These are phyloP conservation scores for Cheilosia vulpina DNA, from an alignment of 2,888 invertebrate species.

Conservation along the genomic window DNA sequence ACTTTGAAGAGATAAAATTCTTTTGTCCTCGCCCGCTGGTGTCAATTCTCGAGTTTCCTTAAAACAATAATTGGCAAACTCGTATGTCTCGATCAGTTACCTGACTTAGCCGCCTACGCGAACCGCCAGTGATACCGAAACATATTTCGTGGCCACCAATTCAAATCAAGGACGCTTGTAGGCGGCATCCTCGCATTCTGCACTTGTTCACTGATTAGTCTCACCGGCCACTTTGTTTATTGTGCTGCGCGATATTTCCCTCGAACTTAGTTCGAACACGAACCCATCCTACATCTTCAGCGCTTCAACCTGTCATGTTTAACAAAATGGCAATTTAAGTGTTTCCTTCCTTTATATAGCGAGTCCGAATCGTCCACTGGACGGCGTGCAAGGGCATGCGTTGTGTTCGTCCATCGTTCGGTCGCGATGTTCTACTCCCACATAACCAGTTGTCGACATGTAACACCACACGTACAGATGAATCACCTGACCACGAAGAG, in stretches of 20 bases:
- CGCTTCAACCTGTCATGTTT: conserved; percentile 73
- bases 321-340: conserved; percentile 75
- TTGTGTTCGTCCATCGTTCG: conserved; percentile 23
- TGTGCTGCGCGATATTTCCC: neutral
- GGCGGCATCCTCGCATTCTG: conserved; percentile 26
- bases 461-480: conserved; percentile 72
- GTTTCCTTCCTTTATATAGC: conserved; percentile 48
- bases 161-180: conserved; percentile 45
- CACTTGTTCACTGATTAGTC: conserved; percentile 65
- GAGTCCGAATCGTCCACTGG: conserved; percentile 39
- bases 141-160: conserved; percentile 26
- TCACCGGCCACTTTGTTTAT: conserved; percentile 20
- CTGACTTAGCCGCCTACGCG: no score
- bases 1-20: no score
- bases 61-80: no score
- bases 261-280: conserved; percentile 43
- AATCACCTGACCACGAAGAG: conserved; percentile 68
- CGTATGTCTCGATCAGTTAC: no score
- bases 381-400: conserved; percentile 20
- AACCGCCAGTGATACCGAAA: neutral
- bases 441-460: conserved; percentile 74
- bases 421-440: conserved; percentile 68
- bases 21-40: no score
- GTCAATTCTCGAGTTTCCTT: no score
- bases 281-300: conserved; percentile 72